These are phyloP conservation scores for Pantherophis vulpinus DNA, from an alignment of 2,797 vertebrate species.

Conservation along the genomic window DNA sequence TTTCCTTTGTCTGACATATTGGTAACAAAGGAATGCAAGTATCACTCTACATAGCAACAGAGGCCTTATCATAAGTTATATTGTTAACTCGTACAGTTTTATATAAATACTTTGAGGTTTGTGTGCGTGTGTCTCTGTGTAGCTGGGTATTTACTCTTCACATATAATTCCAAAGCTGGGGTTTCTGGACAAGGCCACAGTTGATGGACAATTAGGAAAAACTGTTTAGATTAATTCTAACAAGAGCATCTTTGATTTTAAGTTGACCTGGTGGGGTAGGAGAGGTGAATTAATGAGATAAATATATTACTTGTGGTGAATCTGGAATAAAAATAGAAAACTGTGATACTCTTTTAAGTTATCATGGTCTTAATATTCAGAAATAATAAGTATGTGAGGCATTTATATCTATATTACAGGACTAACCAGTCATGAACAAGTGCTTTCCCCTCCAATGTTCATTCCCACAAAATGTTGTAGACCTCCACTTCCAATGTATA, in stretches of 20 bases:
- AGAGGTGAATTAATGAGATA: background rate
- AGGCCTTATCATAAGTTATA: background rate
- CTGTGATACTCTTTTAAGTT: background rate
- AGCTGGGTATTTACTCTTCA: background rate
- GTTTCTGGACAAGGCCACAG: background rate
- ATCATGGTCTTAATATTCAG: background rate
- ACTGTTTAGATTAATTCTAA: background rate
- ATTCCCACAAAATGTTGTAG: background rate
- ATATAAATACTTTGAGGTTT: background rate
- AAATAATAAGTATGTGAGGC: background rate
- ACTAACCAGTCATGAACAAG: background rate
- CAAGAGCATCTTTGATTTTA: background rate
- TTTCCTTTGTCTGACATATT: background rate
- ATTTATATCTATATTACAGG: background rate
- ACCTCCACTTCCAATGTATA: background rate
- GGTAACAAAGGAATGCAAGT: background rate
- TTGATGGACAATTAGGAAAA: background rate
- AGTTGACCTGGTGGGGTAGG: background rate
- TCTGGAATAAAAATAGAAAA: background rate
- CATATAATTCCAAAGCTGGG: background rate
- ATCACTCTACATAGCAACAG: background rate
- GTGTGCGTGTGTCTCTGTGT: background rate
- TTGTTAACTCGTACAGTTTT: background rate
- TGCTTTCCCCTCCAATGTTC: background rate
- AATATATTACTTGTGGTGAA: background rate